phyloP scores from a whole-genome alignment of 2,113 vertebrate genomes.

The Kryptolebias marmoratus region DNA sequence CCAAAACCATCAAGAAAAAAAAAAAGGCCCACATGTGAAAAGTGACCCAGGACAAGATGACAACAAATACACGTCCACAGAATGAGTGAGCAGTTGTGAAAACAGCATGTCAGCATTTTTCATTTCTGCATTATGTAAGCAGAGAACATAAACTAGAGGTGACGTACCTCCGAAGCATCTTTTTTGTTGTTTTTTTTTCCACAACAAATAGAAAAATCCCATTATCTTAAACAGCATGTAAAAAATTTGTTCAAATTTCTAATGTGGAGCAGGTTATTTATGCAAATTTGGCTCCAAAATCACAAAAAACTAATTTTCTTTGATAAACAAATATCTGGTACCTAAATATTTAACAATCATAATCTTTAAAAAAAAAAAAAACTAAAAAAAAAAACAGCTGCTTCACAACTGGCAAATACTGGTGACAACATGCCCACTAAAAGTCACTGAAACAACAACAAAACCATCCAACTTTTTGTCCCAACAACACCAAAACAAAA shows the following conservation, averaged over 20 bases:
- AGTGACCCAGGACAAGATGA: slow-evolving; percentile 29
- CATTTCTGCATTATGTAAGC: slow-evolving; percentile 1
- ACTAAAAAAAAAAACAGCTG: neutral
- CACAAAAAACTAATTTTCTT: neutral
- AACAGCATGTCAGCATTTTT: slow-evolving; percentile 18
- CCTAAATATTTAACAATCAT: neutral
- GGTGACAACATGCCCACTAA: slow-evolving; percentile 14
- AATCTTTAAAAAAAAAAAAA: neutral
- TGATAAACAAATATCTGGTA: neutral
- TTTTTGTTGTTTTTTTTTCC: neutral
- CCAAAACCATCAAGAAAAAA: slow-evolving; percentile 13
- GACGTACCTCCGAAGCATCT: slow-evolving; percentile 1
- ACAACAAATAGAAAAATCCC: neutral
- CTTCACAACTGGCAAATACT: slow-evolving; percentile 38
- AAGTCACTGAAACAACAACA: neutral
- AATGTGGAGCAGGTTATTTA: neutral
- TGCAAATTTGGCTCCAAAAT: neutral
- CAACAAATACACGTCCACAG: slow-evolving; percentile 33
- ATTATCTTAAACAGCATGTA: neutral
- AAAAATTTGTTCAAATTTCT: neutral
- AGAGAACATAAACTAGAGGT: neutral
- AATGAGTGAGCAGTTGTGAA: slow-evolving; percentile 54
- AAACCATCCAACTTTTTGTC: neutral
- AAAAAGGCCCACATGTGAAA: slow-evolving; percentile 1
- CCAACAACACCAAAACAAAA: slow-evolving; percentile 17